Conservation (phyloP, 2,797 vertebrate species). For the Champsocephalus gunnari region DNA sequence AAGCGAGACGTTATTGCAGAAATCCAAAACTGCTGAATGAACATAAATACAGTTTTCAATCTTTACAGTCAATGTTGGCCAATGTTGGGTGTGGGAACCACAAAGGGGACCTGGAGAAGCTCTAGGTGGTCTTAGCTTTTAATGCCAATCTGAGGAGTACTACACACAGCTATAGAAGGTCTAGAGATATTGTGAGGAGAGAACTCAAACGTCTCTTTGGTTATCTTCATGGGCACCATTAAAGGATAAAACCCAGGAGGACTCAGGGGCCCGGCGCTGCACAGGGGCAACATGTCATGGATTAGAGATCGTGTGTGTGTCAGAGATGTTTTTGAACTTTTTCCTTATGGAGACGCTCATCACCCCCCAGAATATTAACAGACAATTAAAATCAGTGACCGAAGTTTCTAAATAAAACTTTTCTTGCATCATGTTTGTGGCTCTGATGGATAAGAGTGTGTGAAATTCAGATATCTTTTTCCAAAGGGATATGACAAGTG, state of each 20-base stretch:
- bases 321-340: background rate
- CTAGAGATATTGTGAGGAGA: background rate
- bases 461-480: background rate
- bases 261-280: background rate
- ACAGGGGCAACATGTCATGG: constrained; percentile 27
- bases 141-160: background rate
- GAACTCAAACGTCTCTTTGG: background rate
- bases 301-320: constrained; percentile 7
- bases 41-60: background rate
- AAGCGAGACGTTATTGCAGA: constrained; percentile 23
- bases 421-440: background rate
- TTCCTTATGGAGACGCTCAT: background rate
- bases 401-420: background rate
- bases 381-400: background rate
- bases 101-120: background rate
- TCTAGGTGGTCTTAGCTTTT: background rate
- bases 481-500: background rate
- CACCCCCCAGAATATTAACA: background rate
- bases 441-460: background rate
- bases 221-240: constrained; percentile 7
- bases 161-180: background rate
- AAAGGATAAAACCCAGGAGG: constrained; percentile 6
- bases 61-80: background rate
- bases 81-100: background rate
- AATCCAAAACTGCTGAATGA: background rate